Base-by-base conservation (phyloP, 2,797 vertebrate species). In the Sparus aurata region DNA sequence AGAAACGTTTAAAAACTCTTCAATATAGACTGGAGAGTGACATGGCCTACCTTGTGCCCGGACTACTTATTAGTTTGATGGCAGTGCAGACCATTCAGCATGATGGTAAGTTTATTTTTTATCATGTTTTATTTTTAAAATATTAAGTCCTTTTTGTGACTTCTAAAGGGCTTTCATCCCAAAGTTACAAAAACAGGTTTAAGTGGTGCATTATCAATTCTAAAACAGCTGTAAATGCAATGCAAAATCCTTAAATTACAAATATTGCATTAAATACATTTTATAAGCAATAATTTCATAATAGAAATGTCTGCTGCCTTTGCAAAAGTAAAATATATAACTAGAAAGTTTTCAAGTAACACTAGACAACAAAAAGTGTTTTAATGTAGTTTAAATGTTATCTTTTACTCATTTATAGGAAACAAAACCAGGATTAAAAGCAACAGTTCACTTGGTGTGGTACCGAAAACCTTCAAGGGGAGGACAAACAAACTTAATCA, bases 21-120 rank as follows among this genome's bases (percentile, higher is more conserved):
- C 43, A 30, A 23, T 15, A 41, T 1, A 55, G 27, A 77, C 38
- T 30, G 18, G 17, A 27, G 23, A 49, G 68, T 0, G 65, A 77
- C 0, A 95, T 95, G 93, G 89, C 82, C 11, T 27, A 85, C 18
- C 18, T 89, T 2, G 22, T 94, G 66, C 47, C 55, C n/a, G 88
- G 89, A 87, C 41, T 94, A 22, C 67, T 95, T 1, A 58, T 93
- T 79, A 93, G 83, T 88, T 69, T 92, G 52, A 74, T 91, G 90
- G 85, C 80, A 22, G 79, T 83, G 30, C 86, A 75, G 47, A 87
- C 82, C 25, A 71, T 84, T 76, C 92, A 94, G 70, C 73, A 79
- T 22, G 69, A 88, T 0, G 90, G 93, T 94, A 80, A 79, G 93
- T 86, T 47, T 5, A 60, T 66, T 12, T 43, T 55, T 55, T 17